Evolutionary conservation across 1,140 invertebrate species (phyloP).

Genomic region (Mactra quadrangularis): DNA sequence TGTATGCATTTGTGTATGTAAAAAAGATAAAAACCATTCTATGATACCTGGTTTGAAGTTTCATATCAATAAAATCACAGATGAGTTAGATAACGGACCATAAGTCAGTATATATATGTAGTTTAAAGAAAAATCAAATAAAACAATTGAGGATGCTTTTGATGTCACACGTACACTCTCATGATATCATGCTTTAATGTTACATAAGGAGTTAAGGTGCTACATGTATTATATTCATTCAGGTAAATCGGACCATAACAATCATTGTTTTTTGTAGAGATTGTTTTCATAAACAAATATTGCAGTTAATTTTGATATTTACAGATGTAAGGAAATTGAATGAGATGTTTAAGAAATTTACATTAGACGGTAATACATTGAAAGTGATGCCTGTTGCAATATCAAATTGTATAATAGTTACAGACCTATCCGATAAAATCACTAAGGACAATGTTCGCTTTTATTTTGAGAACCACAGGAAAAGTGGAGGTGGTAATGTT

Average conservation of each 20-base stretch:
- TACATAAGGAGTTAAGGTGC: not conserved
- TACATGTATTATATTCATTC: no score
- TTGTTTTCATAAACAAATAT: no score
- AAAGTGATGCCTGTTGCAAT: not conserved
- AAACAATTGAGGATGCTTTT: not conserved
- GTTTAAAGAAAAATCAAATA: not conserved
- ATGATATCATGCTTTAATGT: not conserved
- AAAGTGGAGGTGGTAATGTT: slow-evolving; percentile 55
- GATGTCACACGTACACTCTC: not conserved
- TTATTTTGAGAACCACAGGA: no score
- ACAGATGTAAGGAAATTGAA: slow-evolving; percentile 3
- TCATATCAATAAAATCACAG: not conserved
- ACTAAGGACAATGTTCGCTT: slow-evolving; percentile 16
- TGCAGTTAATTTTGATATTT: not conserved
- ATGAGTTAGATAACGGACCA: not conserved
- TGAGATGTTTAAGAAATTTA: not conserved
- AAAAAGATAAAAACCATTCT: not conserved
- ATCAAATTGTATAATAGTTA: slow-evolving; percentile 29
- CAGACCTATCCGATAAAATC: not conserved
- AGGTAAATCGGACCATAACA: no score
- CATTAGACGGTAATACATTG: not conserved
- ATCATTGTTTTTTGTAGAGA: no score
- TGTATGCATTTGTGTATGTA: not conserved
- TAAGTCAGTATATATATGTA: not conserved
- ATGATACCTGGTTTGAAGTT: not conserved